A percentile compares a stretch with the other conserved stretches of the same genome.
phyloP scores from a whole-genome alignment of 53 echinoderm and acorn worm species.

The Apostichopus leukothele region DNA sequence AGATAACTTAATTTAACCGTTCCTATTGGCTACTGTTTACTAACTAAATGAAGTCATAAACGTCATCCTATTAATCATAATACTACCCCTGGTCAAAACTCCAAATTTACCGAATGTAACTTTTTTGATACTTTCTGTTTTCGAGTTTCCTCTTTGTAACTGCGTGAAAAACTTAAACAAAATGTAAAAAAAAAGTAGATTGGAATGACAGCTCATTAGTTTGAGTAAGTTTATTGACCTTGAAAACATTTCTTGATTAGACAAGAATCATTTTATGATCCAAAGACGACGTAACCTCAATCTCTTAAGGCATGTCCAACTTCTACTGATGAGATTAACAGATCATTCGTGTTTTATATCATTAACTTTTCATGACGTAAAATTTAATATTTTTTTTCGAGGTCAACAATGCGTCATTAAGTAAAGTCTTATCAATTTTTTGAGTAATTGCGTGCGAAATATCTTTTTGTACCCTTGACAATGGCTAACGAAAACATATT shows the following conservation, averaged over 20 bases:
- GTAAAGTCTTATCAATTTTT: background rate
- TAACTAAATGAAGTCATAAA: no score
- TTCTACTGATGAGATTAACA: background rate
- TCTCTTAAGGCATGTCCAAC: background rate
- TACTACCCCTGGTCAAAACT: no score
- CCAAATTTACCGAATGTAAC: no score
- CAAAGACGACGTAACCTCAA: background rate
- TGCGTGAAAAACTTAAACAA: background rate
- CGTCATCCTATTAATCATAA: no score
- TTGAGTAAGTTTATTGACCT: background rate
- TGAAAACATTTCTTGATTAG: background rate
- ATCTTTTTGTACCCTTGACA: conserved; percentile 12
- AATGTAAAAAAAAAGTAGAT: no score
- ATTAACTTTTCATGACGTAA: background rate
- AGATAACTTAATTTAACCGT: no score
- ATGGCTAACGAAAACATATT: conserved; percentile 35
- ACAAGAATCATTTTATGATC: background rate
- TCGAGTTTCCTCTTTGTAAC: background rate
- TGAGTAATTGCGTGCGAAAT: conserved; percentile 33
- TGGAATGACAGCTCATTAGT: background rate
- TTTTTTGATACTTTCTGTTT: background rate
- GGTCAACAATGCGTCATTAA: conserved; percentile 12
- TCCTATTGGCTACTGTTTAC: no score
- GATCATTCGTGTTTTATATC: background rate
- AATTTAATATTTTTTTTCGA: background rate